Evolutionary conservation across 1,140 invertebrate genomes (phyloP).

Genomic region (Diabrotica virgifera): DNA sequence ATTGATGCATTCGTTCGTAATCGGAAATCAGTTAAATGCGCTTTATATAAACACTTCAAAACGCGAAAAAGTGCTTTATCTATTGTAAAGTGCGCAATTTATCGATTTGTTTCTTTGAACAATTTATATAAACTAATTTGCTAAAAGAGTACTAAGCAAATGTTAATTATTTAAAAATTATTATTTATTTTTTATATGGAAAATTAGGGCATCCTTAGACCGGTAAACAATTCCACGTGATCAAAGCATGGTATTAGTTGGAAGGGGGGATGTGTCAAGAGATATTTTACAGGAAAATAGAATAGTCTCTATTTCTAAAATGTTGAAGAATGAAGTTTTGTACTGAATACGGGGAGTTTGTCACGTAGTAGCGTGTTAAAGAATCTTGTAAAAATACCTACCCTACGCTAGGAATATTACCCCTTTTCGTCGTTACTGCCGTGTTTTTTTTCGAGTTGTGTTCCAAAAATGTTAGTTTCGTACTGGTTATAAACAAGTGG

Average conservation of each 20-base stretch:
- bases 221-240: constrained; percentile 44
- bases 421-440: too few species aligned
- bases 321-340: constrained; percentile 27
- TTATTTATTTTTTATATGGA: not conserved
- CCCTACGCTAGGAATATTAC: too few species aligned
- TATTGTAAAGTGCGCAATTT: constrained; percentile 9
- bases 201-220: constrained; percentile 20
- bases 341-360: constrained; percentile 19
- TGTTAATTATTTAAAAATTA: too few species aligned
- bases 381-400: too few species aligned
- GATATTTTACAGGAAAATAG: constrained; percentile 25
- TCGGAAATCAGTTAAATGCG: not conserved
- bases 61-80: not conserved
- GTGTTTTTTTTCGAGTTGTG: too few species aligned
- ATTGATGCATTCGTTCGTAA: not conserved
- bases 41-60: not conserved
- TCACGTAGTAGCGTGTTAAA: constrained; percentile 12
- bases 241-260: constrained; percentile 32
- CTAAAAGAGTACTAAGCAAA: too few species aligned
- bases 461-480: too few species aligned
- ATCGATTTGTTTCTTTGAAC: not conserved
- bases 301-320: constrained; percentile 31
- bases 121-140: not conserved
- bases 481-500: too few species aligned
- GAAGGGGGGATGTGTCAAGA: constrained; percentile 23